Evolutionary conservation across 2,113 vertebrate genomes (phyloP).

Genomic region (Halcyon senegalensis): DNA sequence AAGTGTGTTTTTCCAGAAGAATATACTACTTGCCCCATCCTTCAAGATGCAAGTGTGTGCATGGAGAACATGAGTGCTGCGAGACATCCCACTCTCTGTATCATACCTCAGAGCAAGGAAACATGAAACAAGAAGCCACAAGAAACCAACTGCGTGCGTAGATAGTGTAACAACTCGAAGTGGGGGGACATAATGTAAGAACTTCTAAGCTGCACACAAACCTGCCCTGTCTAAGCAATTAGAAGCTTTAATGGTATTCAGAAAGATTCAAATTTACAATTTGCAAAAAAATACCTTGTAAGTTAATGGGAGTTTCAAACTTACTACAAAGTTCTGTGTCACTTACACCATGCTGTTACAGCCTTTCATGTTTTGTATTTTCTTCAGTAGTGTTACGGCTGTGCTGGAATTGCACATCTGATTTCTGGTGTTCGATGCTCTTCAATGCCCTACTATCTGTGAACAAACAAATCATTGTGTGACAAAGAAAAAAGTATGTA

Average conservation of each 20-base stretch:
- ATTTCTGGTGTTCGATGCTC: not conserved
- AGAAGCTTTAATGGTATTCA: not conserved
- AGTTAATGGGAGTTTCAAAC: not conserved
- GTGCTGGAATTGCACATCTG: not conserved
- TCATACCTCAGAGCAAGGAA: not conserved
- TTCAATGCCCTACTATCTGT: not conserved
- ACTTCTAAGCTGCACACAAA: not conserved
- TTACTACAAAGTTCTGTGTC: not conserved
- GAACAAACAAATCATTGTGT: not conserved
- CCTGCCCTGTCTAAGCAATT: not conserved
- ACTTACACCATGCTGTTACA: not conserved
- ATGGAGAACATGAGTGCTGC: not conserved
- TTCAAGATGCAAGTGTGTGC: not conserved
- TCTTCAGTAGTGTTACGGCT: not conserved
- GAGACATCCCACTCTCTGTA: not conserved
- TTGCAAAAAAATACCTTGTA: not conserved
- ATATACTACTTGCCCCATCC: not conserved
- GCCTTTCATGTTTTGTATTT: not conserved
- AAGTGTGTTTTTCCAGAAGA: not conserved
- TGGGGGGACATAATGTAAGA: not conserved
- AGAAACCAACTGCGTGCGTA: not conserved
- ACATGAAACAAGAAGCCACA: not conserved
- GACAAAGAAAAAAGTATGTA: not conserved
- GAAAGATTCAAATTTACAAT: not conserved
- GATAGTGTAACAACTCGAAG: not conserved